Conservation (phyloP, 2,888 invertebrate species). For the Ichneumoninae sp. region DNA sequence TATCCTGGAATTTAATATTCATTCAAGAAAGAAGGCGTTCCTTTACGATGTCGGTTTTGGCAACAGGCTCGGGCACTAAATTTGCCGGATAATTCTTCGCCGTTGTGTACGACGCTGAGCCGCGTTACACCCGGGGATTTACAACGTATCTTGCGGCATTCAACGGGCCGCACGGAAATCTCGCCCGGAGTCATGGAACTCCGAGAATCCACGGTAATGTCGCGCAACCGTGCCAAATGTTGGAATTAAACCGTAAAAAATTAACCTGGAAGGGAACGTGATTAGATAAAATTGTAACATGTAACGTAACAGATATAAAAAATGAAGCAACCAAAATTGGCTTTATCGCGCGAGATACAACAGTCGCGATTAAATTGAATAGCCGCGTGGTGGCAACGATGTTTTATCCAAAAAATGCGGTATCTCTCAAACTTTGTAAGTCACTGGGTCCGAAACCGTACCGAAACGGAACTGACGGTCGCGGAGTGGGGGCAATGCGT, state of each 20-base stretch:
- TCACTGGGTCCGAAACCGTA: too few species aligned
- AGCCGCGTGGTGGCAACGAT: too few species aligned
- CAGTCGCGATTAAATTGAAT: too few species aligned
- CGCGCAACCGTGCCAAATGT: constrained; percentile 37
- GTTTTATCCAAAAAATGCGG: too few species aligned
- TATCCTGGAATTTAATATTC: constrained; percentile 19
- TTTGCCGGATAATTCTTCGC: constrained; percentile 74
- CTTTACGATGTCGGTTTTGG: constrained; percentile 73
- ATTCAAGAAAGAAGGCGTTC: constrained; percentile 46
- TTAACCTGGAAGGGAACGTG: background rate
- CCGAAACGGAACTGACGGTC: too few species aligned
- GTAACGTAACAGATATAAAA: background rate
- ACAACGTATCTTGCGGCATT: constrained; percentile 62
- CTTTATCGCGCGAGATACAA: too few species aligned
- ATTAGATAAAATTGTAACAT: background rate
- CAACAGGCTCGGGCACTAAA: constrained; percentile 74
- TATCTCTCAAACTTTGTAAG: too few species aligned
- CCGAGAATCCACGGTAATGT: background rate
- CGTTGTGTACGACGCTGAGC: constrained; percentile 44
- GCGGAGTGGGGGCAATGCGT: too few species aligned
- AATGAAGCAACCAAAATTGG: too few species aligned
- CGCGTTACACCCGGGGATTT: constrained; percentile 18
- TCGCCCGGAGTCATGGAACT: constrained; percentile 1
- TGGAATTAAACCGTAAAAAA: background rate
- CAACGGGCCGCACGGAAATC: constrained; percentile 24